Evolutionary conservation across 2,888 invertebrate species (phyloP).

Genomic region (Polydrusus cervinus): DNA sequence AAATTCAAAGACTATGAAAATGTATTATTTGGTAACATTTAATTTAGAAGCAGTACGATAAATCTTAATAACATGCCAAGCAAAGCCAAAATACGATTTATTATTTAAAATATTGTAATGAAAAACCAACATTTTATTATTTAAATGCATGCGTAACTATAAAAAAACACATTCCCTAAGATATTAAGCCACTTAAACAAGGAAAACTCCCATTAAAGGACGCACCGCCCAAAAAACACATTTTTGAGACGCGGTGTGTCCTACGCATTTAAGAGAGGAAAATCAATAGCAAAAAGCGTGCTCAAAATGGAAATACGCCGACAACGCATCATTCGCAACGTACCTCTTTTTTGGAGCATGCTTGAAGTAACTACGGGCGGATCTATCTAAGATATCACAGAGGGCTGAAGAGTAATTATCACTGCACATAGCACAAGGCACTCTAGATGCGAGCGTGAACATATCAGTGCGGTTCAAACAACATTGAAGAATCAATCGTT

Average conservation of each 20-base stretch:
- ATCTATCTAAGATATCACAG: slow-evolving; percentile 40
- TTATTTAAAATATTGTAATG: no score
- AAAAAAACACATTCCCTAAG: slow-evolving; percentile 6
- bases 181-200: slow-evolving; percentile 28
- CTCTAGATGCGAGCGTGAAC: slow-evolving; percentile 64
- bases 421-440: slow-evolving; percentile 41
- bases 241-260: slow-evolving; percentile 50
- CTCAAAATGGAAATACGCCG: slow-evolving; percentile 49
- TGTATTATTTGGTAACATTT: no score
- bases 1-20: neutral
- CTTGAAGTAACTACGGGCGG: slow-evolving; percentile 51
- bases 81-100: no score
- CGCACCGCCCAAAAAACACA: slow-evolving; percentile 47
- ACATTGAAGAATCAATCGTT: slow-evolving; percentile 73
- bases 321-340: slow-evolving; percentile 46
- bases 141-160: neutral
- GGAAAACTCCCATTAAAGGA: slow-evolving; percentile 28
- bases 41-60: no score
- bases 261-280: slow-evolving; percentile 53
- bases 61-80: no score
- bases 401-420: slow-evolving; percentile 20
- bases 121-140: no score
- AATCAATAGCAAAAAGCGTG: slow-evolving; percentile 56
- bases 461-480: slow-evolving; percentile 71
- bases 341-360: slow-evolving; percentile 55